phyloP scores from a whole-genome alignment of 2,888 invertebrate genomes.

The Leptinotarsa peninsularis region DNA sequence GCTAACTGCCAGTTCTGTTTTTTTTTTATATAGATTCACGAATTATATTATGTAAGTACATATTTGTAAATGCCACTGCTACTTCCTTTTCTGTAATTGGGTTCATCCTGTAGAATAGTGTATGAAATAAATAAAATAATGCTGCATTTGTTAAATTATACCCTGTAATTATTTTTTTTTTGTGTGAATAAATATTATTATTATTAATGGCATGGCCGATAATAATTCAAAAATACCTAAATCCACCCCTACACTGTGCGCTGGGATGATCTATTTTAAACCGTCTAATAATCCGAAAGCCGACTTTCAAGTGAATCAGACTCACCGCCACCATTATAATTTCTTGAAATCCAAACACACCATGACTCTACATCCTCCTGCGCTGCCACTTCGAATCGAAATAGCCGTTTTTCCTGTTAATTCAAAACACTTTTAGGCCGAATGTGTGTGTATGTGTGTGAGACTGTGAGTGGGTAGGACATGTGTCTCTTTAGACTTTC shows the following conservation, averaged over 20 bases:
- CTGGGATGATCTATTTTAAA: conserved; percentile 21
- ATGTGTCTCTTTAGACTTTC: conserved; percentile 40
- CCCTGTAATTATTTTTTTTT: no score
- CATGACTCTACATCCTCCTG: conserved; percentile 60
- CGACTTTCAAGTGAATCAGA: conserved; percentile 16
- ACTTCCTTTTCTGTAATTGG: no score
- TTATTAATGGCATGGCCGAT: no score
- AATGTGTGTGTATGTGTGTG: conserved; percentile 28
- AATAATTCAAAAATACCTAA: background rate
- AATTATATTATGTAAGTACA: no score
- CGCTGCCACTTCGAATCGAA: conserved; percentile 56
- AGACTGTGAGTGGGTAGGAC: conserved; percentile 46
- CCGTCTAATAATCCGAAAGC: conserved; percentile 11
- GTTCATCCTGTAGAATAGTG: no score
- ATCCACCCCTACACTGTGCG: background rate
- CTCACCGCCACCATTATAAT: conserved; percentile 44
- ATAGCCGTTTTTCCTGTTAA: conserved; percentile 61
- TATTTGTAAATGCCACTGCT: no score
- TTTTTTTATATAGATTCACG: no score
- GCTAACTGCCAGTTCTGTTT: no score
- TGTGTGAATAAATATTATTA: no score
- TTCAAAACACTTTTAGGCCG: conserved; percentile 58
- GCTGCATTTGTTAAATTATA: no score
- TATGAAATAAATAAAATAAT: no score
- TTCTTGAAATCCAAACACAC: conserved; percentile 58